Percentiles rank a stretch among this genome's conserved stretches.
These are phyloP conservation scores for Montifringilla adamsi DNA, from an alignment of 2,113 vertebrate species.

Conservation along the genomic window DNA sequence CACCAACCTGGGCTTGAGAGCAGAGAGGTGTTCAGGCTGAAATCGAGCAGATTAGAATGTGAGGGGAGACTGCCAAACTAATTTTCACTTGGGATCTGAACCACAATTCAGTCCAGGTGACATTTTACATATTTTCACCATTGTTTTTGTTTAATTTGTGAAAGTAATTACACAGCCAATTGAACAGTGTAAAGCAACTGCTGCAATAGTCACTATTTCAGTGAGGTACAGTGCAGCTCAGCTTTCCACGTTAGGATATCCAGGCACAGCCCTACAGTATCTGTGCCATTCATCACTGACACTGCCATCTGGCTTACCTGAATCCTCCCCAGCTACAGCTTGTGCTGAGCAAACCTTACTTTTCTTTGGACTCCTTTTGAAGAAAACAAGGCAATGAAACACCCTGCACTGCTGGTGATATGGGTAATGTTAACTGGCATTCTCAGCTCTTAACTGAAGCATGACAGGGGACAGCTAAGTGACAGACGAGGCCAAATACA, in stretches of 20 bases:
- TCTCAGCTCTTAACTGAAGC: background rate
- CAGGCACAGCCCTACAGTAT: conserved; percentile 12
- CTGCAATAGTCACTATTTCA: conserved; percentile 54
- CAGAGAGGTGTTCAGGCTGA: background rate
- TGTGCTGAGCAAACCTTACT: conserved; percentile 16
- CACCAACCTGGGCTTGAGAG: background rate
- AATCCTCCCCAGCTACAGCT: conserved; percentile 24
- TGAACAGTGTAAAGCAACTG: conserved; percentile 59
- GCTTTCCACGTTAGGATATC: conserved; percentile 14
- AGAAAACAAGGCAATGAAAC: background rate
- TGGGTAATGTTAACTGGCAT: background rate
- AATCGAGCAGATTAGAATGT: background rate
- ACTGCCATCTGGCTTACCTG: conserved; percentile 62
- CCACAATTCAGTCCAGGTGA: conserved; percentile 42
- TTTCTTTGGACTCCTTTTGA: background rate
- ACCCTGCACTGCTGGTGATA: background rate
- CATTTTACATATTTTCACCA: conserved; percentile 52
- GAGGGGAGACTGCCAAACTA: background rate
- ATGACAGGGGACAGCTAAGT: background rate
- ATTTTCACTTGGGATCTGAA: background rate
- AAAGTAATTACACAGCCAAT: conserved; percentile 64
- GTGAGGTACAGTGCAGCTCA: background rate
- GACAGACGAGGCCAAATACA: background rate
- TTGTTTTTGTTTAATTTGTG: conserved; percentile 55
- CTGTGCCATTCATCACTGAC: conserved; percentile 55